Percentiles rank a stretch among this genome's conserved stretches.
These are phyloP conservation scores for Lasioglossum zephyrum DNA, from an alignment of 2,888 invertebrate genomes.

Conservation along the genomic window DNA sequence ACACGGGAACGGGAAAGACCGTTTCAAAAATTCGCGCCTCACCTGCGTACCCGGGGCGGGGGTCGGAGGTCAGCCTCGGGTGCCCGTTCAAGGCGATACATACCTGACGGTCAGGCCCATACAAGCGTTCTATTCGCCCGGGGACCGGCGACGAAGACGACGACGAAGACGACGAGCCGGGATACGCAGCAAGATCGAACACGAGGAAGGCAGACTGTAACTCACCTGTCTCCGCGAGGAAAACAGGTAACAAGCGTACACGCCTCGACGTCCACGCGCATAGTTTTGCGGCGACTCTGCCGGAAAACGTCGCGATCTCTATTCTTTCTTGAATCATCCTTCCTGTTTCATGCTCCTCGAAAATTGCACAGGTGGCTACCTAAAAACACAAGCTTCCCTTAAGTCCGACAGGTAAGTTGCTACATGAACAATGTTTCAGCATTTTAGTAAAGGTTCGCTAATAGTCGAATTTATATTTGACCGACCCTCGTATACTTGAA, in stretches of 20 bases:
- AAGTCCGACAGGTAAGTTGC: background rate
- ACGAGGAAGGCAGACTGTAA: conserved; percentile 50
- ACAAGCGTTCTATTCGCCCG: conserved; percentile 34
- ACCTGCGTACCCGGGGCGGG: conserved; percentile 72
- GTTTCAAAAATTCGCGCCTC: conserved; percentile 77
- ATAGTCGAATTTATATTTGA: background rate
- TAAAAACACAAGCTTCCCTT: background rate
- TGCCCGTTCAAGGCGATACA: conserved; percentile 67
- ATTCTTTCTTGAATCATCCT: background rate
- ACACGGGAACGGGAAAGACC: conserved; percentile 61
- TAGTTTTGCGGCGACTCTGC: conserved; percentile 13
- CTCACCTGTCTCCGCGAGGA: conserved; percentile 56
- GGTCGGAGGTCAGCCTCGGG: conserved; percentile 75
- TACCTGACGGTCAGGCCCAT: conserved; percentile 58
- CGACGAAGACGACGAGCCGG: conserved; percentile 23
- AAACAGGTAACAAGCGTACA: conserved; percentile 49
- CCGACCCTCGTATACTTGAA: conserved; percentile 16
- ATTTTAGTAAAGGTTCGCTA: background rate
- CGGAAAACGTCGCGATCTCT: background rate
- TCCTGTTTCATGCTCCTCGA: background rate
- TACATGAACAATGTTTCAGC: background rate
- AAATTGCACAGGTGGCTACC: conserved; percentile 2
- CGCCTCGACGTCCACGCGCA: conserved; percentile 34
- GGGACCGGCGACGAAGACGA: conserved; percentile 19
- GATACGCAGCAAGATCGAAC: conserved; percentile 35